Base-by-base conservation (phyloP, 1,140 invertebrate genomes). In the Parapsyche elsis region DNA sequence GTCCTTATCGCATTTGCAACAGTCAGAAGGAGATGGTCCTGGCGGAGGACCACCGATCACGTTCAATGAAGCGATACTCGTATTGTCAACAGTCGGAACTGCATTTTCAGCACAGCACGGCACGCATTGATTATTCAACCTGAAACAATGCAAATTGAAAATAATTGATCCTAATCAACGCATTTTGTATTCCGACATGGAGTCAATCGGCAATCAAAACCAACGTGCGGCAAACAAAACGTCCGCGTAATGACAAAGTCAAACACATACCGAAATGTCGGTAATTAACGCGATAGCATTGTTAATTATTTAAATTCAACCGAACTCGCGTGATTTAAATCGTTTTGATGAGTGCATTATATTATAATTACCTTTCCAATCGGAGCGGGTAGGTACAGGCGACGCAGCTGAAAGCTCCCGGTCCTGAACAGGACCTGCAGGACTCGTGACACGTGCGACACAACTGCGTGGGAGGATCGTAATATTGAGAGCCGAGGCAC, bases 61-160 rank as follows among this genome's bases (percentile, higher is more conserved):
- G 10, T 38, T 64, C 5, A 38, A 67, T 5, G 76, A 78, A 23
- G 79, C 38, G 5, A 74, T 59, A 7, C 19, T 81, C 23, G 79
- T 45, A 16, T 80, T 81, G 1, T 79, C 71, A 10, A 45, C 19
- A 7, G 71, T 21, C 0, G 81, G 73, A 0, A 73, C 64, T 7
- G 82, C 84, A n/a, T 86, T 84, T 57, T 87, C 86, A 1, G 87
- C 85, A 84, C 93, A 95, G 77, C 93, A 94, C 5, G 91, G 91
- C 71, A 95, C 92, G 84, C 93, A 94, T 84, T 94, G 93, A 83
- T 92, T 93, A 86, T 94, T 94, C 24, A 93, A 86, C 81, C 90
- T 91, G 81, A 9, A 67, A 67, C 2, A 67, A 67, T 26, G 24
- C 21, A 26, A 12, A 26, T 12, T n/a, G 23, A 23, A n/a, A 67